A percentile compares a stretch with the other conserved stretches of the same genome.
Conservation (phyloP, 35 echinoderm and acorn worm genomes). For the Amphiura filiformis region DNA sequence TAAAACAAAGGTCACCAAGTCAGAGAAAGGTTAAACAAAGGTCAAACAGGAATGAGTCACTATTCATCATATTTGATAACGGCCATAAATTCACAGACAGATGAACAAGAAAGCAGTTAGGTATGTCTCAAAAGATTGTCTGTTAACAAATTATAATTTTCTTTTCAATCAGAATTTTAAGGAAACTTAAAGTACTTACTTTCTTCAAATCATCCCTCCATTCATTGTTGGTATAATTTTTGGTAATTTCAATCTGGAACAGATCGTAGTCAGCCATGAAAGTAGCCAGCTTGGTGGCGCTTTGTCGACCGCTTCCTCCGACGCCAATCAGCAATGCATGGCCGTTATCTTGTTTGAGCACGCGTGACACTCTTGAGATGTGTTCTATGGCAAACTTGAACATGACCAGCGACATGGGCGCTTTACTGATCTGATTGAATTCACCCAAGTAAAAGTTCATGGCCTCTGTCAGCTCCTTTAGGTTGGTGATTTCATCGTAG, state of each 20-base stretch:
- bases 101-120: no score
- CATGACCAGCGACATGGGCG: slow-evolving; percentile 97
- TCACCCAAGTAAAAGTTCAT: slow-evolving; percentile 87
- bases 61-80: no score
- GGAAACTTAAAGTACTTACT: slow-evolving; percentile 21
- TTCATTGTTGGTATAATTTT: slow-evolving; percentile 95
- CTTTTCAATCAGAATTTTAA: background rate
- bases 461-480: slow-evolving; percentile 66
- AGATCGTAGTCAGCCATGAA: slow-evolving; percentile 99
- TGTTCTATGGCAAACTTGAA: slow-evolving; percentile 99
- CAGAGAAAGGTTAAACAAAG: no score
- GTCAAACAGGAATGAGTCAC: no score
- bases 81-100: no score
- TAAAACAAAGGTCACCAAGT: no score
- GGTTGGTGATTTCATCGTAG: slow-evolving; percentile 87
- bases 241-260: slow-evolving; percentile 96
- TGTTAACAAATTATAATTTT: background rate
- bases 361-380: slow-evolving; percentile 87
- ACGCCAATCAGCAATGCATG: slow-evolving; percentile 91
- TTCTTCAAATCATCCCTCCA: slow-evolving; percentile 95
- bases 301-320: slow-evolving; percentile 96
- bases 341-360: slow-evolving; percentile 97
- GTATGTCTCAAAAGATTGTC: background rate
- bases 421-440: slow-evolving; percentile 95
- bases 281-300: slow-evolving; percentile 86